Evolutionary conservation across 2,888 invertebrate genomes (phyloP).

Genomic region (Tromatobia lineatoria): DNA sequence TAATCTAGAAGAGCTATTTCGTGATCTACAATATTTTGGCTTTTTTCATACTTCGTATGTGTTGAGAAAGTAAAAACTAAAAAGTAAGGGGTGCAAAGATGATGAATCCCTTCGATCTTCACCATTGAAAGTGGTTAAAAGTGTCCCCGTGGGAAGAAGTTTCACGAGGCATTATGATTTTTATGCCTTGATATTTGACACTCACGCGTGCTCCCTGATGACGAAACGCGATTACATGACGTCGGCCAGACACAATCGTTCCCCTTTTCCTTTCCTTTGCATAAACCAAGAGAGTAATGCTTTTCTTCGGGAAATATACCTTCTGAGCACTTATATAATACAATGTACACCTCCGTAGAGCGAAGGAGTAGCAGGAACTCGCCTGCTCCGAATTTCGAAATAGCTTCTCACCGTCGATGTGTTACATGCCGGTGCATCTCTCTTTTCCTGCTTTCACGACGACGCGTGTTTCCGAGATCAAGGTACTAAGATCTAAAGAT

Average conservation of each 20-base stretch:
- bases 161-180: constrained; percentile 57
- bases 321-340: constrained; percentile 13
- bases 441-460: constrained; percentile 33
- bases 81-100: constrained; percentile 1
- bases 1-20: no score
- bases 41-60: no score
- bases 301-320: constrained; percentile 15
- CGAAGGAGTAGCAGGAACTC: constrained; percentile 10
- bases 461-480: constrained; percentile 20
- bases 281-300: constrained; percentile 35
- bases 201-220: constrained; percentile 44
- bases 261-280: constrained; percentile 10
- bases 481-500: constrained; percentile 59
- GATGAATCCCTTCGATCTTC: not conserved
- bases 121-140: constrained; percentile 18
- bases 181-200: constrained; percentile 44
- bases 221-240: constrained; percentile 61
- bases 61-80: not conserved
- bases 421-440: constrained; percentile 43
- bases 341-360: not conserved
- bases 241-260: constrained; percentile 35
- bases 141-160: constrained; percentile 38
- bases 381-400: constrained; percentile 51
- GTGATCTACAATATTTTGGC: no score
- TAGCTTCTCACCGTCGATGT: constrained; percentile 43